Evolutionary conservation across 2,888 invertebrate genomes (phyloP).

Genomic region (Acanthococcus lagerstroemiae): DNA sequence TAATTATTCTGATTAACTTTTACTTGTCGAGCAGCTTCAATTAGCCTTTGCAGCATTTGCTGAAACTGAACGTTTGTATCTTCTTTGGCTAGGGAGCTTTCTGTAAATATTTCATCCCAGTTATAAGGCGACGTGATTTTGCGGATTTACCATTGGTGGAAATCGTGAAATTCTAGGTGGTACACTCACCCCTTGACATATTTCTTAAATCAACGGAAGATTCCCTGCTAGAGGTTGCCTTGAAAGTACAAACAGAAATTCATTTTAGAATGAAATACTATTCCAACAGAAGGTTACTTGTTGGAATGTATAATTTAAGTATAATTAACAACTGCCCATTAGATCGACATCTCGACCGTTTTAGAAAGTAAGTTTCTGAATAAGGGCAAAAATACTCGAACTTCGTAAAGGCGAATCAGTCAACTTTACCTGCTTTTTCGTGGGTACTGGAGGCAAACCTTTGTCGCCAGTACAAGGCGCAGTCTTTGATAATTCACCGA

Average conservation of each 20-base stretch:
- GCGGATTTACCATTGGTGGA: too few relatives aligned
- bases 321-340: too few relatives aligned
- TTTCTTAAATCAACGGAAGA: constrained; percentile 19
- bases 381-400: too few relatives aligned
- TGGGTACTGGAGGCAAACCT: constrained; percentile 21
- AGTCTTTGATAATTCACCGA: constrained; percentile 11
- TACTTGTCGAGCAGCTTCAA: constrained; percentile 15
- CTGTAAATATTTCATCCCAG: neutral
- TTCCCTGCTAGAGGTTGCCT: constrained; percentile 15
- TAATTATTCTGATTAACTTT: neutral
- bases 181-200: constrained; percentile 7
- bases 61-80: neutral
- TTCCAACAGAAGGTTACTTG: too few relatives aligned
- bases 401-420: too few relatives aligned
- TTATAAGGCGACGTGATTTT: neutral
- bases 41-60: constrained; percentile 13
- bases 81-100: constrained; percentile 22
- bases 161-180: neutral
- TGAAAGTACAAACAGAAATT: neutral
- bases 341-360: too few relatives aligned
- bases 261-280: too few relatives aligned
- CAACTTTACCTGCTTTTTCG: constrained; percentile 12
- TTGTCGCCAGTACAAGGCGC: neutral
- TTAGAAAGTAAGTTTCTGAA: too few relatives aligned
- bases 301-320: too few relatives aligned